These are phyloP conservation scores for Naja naja DNA, from an alignment of 2,113 vertebrate genomes.

Conservation along the genomic window DNA sequence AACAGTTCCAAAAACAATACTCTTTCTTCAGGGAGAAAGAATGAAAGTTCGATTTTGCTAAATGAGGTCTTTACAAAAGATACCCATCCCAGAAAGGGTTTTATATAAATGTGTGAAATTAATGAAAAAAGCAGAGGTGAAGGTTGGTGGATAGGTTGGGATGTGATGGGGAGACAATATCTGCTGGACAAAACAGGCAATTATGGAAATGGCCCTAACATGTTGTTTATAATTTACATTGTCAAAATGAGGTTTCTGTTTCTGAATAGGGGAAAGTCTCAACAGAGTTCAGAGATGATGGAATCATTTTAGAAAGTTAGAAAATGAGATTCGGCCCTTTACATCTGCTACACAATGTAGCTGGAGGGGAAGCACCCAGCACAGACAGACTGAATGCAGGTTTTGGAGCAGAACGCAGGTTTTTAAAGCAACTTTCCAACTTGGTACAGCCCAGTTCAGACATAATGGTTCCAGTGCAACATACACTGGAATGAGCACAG, in stretches of 20 bases:
- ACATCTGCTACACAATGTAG: constrained; percentile 58
- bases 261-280: constrained; percentile 65
- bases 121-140: neutral
- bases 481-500: neutral
- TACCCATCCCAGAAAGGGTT: constrained; percentile 5
- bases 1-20: neutral
- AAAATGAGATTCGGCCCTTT: constrained; percentile 69
- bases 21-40: neutral
- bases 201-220: constrained; percentile 60
- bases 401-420: constrained; percentile 13
- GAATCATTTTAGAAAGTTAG: constrained; percentile 68
- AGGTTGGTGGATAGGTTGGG: neutral
- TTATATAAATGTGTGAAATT: too few relatives aligned
- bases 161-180: constrained; percentile 11
- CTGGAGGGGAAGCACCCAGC: constrained; percentile 50
- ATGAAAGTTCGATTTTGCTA: constrained; percentile 23
- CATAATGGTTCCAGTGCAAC: neutral
- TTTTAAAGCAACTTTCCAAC: neutral
- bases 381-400: constrained; percentile 35
- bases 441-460: neutral
- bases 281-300: constrained; percentile 59
- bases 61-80: constrained; percentile 27
- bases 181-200: constrained; percentile 60
- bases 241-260: constrained; percentile 66
- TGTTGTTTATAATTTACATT: constrained; percentile 55